Evolutionary conservation across 2,888 invertebrate genomes (phyloP).

Genomic region (Hemaris fuciformis): DNA sequence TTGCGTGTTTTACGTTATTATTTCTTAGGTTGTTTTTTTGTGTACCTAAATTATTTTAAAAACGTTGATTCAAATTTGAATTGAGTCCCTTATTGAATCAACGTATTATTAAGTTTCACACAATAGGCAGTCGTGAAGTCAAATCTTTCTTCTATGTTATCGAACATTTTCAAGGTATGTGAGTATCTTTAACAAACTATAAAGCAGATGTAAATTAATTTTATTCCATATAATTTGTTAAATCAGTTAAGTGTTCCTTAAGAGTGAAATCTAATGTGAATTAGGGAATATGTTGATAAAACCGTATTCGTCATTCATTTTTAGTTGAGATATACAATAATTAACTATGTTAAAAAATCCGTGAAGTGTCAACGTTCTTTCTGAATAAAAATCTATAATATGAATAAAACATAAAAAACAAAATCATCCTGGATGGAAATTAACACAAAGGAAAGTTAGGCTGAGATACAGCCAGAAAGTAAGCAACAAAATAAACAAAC

Average conservation of each 20-base stretch:
- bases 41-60: background rate
- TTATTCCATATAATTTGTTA: no score
- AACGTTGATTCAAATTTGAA: background rate
- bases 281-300: no score
- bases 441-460: conserved; percentile 28
- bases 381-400: background rate
- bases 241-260: no score
- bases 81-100: background rate
- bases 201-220: no score
- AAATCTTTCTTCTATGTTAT: no score
- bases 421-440: conserved; percentile 25
- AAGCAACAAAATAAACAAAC: conserved; percentile 59
- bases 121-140: no score
- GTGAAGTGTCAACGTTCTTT: background rate
- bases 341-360: background rate
- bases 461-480: conserved; percentile 31
- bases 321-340: no score
- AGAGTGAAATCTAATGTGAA: no score
- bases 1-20: conserved; percentile 19
- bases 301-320: no score
- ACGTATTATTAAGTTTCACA: background rate
- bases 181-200: no score
- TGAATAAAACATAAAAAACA: background rate
- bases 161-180: no score
- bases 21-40: background rate